Evolutionary conservation across 2,113 vertebrate genomes (phyloP), one percentile per base, ranked within the genome.

Genomic region (Acrocephalus kingi): DNA sequence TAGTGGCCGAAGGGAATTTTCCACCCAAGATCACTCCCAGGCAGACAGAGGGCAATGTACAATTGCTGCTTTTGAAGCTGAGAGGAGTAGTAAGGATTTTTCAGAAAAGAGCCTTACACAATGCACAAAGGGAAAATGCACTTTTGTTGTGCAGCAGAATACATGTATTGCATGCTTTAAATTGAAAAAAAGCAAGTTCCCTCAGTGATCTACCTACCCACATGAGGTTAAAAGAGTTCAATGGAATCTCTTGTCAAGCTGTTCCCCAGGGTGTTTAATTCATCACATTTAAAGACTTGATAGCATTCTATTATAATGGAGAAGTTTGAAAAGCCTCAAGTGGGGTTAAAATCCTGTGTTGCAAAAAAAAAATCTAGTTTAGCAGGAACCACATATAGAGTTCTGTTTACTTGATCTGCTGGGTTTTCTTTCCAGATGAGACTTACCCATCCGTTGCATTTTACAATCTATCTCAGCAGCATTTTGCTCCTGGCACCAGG

Each of bases 241-340:
- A 15, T 45, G 55, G 62, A 93, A 75, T 92, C 80, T 37, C 88
- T 94, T 89, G 54, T 95, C 76, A 78, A 17, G 68, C 78, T 91
- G 37, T 89, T 94, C 78, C 93, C 91, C 41, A 31, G 90, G 46
- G 64, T 92, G 72, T 85, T 96, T 93, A 90, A 95, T 96, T 97
- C 94, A 94, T 88, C 81, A 37, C 91, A 83, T 69, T 67, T 80
- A 84, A 94, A 96, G 37, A 69, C 51, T 39, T 92, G 86, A 95
- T 94, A 91, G 78, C 58, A 58, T 87, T 93, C 58, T 68, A 37
- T 82, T 92, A 55, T 66, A 90, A 88, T 64, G 55, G 89, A 91
- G 79, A 95, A 80, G 54, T 81, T 64, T 84, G 61, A 80, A 91
- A 87, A 92, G 85, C 81, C 45, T 79, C 33, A 73, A 79, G 58